phyloP scores from a whole-genome alignment of 2,113 vertebrate species.

The Trogon melanurus region DNA sequence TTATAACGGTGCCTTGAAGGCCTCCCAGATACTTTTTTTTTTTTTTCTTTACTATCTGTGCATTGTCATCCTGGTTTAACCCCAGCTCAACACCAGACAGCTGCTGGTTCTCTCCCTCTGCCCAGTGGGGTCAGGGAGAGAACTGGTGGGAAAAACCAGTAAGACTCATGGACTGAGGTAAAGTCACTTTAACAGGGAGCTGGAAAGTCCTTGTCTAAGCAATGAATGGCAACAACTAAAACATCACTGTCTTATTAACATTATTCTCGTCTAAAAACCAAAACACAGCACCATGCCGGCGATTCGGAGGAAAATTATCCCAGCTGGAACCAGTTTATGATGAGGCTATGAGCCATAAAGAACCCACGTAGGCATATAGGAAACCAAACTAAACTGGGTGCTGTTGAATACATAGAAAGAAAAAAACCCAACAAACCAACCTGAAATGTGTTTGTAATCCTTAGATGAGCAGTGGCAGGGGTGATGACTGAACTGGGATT shows the following conservation, averaged over 20 bases:
- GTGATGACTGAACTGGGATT: background rate
- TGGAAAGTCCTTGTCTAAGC: background rate
- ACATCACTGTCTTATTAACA: background rate
- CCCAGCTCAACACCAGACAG: background rate
- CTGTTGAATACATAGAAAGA: background rate
- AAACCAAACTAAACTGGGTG: background rate
- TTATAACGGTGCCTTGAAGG: background rate
- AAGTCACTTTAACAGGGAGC: background rate
- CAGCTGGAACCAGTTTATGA: background rate
- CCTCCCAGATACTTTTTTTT: background rate
- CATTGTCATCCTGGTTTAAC: background rate
- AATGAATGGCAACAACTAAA: background rate
- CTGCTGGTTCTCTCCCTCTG: too few species aligned
- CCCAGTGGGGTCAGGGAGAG: too few species aligned
- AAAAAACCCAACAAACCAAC: rapidly evolving
- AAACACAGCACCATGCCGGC: background rate
- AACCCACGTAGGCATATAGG: rapidly evolving
- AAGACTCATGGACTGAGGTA: too few species aligned
- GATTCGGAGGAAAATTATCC: background rate
- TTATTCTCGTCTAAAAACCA: background rate
- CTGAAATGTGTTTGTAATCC: background rate
- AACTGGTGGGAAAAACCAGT: too few species aligned
- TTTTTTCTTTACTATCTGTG: background rate
- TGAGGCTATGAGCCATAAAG: background rate
- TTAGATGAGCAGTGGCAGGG: background rate